Conservation (phyloP, 2,113 vertebrate genomes). For the Sinocyclocheilus anophthalmus region DNA sequence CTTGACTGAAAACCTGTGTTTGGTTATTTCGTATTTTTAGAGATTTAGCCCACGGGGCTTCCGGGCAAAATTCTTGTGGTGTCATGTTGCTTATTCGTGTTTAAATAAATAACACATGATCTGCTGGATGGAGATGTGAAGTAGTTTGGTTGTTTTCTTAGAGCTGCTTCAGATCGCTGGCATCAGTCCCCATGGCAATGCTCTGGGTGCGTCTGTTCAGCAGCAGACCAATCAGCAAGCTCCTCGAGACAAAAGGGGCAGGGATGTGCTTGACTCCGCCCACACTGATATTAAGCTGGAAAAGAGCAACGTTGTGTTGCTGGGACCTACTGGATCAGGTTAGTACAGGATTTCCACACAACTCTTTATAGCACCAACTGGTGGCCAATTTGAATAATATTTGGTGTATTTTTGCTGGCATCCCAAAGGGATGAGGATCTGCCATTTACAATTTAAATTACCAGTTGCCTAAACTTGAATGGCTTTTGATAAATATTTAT, state of each 20-base stretch:
- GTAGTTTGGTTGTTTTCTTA: constrained; percentile 59
- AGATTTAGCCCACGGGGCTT: neutral
- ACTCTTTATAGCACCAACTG: neutral
- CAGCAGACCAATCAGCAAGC: constrained; percentile 91
- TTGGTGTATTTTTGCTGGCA: neutral
- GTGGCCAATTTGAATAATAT: neutral
- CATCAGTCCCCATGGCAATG: constrained; percentile 94
- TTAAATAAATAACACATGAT: neutral
- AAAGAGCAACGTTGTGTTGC: constrained; percentile 97
- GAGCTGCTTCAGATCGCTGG: constrained; percentile 98
- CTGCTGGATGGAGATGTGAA: neutral
- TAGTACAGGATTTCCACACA: constrained; percentile 32
- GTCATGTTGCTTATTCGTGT: neutral
- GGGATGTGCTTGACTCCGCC: constrained; percentile 90
- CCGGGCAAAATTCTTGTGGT: neutral
- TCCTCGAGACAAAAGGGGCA: constrained; percentile 90
- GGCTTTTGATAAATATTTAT: neutral
- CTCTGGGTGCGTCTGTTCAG: constrained; percentile 93
- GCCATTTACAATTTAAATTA: neutral
- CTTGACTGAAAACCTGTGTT: neutral
- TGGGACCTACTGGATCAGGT: constrained; percentile 98
- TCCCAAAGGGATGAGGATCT: neutral
- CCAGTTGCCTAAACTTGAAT: neutral
- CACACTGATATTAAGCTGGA: constrained; percentile 95
- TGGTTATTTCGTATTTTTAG: neutral